Base-by-base conservation (phyloP, 2,888 invertebrate genomes). In the Ceratothoa steindachneri region DNA sequence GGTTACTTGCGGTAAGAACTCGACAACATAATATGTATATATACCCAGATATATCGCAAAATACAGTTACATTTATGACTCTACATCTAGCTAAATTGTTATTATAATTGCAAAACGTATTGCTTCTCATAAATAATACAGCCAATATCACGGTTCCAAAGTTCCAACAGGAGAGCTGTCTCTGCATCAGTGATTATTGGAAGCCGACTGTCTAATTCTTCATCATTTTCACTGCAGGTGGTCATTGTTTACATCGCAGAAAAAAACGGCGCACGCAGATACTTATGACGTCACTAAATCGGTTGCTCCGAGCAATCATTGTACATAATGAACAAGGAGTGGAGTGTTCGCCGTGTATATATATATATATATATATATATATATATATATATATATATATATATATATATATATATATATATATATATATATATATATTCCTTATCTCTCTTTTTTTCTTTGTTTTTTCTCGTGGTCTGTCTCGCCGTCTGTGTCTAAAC, bases 161-260 rank as follows among this genome's bases (percentile, higher is more conserved):
- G 41, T 41, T 41, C 41, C 7, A 41, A 41, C 41, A 41, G 41
- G 15, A 41, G 41, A 15, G 41, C 41, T 41, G 41, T 41, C 41
- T 41, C 15, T 41, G 41, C 41, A 41, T 41, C 41, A 41, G 7
- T 41, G 41, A 41, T 41, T 41, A 41, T 41, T 41, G 41, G 60
- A 60, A 60, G 60, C 22, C 24, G 19, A 24, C 24, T 60, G 60
- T 60, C 60, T 60, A 60, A 60, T 60, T 60, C 60, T n/a, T 60
- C 60, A 60, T 60, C 60, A 60, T 60, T 60, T 60, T 60, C 60
- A n/a, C 60, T 12, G 19, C 60, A 24, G 60, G 60, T 22, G 60
- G n/a, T 24, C 60, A 22, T 60, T 60, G 60, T 60, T 60, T 60
- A 60, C 19, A 55, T 24, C 60, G 2, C 3, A 24, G n/a, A n/a